A percentile compares a stretch with the other conserved stretches of the same genome.
Conservation (phyloP, 2,113 vertebrate species). For the Labeo catla region DNA sequence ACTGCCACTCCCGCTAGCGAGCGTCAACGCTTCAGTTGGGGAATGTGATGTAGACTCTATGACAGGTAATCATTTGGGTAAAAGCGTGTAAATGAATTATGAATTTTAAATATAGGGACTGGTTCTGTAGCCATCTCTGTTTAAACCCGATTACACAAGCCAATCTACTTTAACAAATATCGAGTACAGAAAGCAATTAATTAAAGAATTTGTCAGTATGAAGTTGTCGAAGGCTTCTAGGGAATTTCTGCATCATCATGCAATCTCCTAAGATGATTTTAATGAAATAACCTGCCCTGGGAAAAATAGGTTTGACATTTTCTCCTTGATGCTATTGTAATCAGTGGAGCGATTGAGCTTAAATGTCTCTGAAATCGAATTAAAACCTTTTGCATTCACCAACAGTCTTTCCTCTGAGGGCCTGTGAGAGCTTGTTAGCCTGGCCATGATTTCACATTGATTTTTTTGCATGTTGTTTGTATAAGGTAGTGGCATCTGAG, state of each 20-base stretch:
- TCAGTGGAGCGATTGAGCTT: neutral
- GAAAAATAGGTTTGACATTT: neutral
- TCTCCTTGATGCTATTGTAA: neutral
- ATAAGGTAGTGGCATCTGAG: neutral
- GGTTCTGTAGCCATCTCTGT: too few relatives aligned
- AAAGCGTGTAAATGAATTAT: too few relatives aligned
- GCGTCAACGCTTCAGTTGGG: neutral
- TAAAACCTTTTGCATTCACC: neutral
- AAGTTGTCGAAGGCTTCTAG: too few relatives aligned
- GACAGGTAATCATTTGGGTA: neutral
- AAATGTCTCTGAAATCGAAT: neutral
- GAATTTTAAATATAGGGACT: too few relatives aligned
- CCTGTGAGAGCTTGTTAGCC: neutral
- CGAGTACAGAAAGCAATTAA: neutral
- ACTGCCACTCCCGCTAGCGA: neutral
- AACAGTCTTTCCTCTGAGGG: neutral
- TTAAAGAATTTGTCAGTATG: neutral
- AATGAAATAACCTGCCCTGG: neutral
- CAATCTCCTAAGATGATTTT: neutral
- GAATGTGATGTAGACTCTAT: neutral
- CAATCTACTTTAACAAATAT: too few relatives aligned
- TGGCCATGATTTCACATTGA: neutral
- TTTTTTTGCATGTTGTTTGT: neutral
- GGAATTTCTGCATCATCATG: too few relatives aligned
- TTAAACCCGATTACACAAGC: too few relatives aligned